Evolutionary conservation across 1,140 invertebrate species (phyloP), one percentile per base, ranked within the genome.

Genomic region (Thrips palmi): DNA sequence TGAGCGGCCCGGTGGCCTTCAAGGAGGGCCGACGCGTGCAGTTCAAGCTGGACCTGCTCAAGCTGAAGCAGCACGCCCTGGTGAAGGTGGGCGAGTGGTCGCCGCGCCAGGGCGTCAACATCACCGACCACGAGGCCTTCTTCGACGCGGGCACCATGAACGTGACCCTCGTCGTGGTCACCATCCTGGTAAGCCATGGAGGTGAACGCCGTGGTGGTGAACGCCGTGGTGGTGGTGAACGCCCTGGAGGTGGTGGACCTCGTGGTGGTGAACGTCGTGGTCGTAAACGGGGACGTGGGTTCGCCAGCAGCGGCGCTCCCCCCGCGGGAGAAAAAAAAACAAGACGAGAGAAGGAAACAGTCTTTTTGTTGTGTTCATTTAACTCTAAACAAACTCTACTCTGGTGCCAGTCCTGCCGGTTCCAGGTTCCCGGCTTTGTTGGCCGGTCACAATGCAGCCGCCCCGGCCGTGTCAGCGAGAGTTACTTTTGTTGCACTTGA

Each of bases 1-100:
- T 82, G 39, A 78, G 76, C 21, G 81, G 81, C 0, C 73, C 70
- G 11, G 72, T 85, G 40, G 70, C 74, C 46, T 84, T 85, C 55
- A 77, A 77, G 50, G 73, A 80, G 56, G 78, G 78, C 0, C 65
- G 69, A 36, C 60, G 81, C 41, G 70, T 71, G 33, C 67, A 74
- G 46, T 78, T 81, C 49, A 77, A 77, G 49, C 59, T 85, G 33
- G 77, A 80, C 50, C 56, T 85, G n/a, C 60, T 82, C 27, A 81
- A 82, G 56, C 59, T 84, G 36, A 76, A 74, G 45, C 70, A 74
- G 45, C 71, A 75, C 48, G 64, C 70, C 2, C 49, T 80, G 2
- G 69, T 75, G n/a, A 72, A 73, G 56, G 71, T 74, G 11, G 67
- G 72, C 4, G 68, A 72, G 47, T 75, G 71, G 71, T 63, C 60